Evolutionary conservation across 2,888 invertebrate genomes (phyloP), one percentile per base, ranked within the genome.

Genomic region (Agrochola lota): DNA sequence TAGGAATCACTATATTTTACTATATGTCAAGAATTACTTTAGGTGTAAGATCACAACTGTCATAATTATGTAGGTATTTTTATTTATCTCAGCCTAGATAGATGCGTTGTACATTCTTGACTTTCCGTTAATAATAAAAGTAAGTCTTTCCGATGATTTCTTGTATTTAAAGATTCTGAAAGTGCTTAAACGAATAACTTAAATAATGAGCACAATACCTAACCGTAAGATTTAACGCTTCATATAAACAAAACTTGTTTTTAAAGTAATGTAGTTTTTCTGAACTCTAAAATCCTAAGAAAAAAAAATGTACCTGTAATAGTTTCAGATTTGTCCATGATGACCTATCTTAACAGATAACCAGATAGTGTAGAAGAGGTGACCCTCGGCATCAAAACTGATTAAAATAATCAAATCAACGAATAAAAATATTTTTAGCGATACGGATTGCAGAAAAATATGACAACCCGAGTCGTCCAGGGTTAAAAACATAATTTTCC

Each of bases 401-500:
- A 30, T 49, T 15, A 23, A 12, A 67, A 30, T 46, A 49, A 52
- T 52, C 52, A 30, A 60, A 60, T 60, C 30, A 30, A 8, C 1
- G 17, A 26, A 26, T 60, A 30, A 23, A 49, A 15, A 8, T 3
- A 7, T 40, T 40, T 40, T 35, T 35, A 3, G 2, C 35, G 6
- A 35, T 35, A 35, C 23, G 15, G 26, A 60, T 26, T 20, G n/a
- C n/a, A 74, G 26, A 23, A 49, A 35, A 17, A 49, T 49, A 52
- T 49, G 7, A 7, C 20, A 49, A 17, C 8, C 23, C 0, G 0
- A 49, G 52, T 30, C 3, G 20, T 20, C 17, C 15, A 43, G 76
- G 62, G 76, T 75, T 75, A 52, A 12, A 30, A 30, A 8, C 11
- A 43, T n/a, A 43, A 62, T 75, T 62, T 20, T 75, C 76, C 43